phyloP scores from a whole-genome alignment of 2,888 invertebrate species.

The Ochropleura plecta region DNA sequence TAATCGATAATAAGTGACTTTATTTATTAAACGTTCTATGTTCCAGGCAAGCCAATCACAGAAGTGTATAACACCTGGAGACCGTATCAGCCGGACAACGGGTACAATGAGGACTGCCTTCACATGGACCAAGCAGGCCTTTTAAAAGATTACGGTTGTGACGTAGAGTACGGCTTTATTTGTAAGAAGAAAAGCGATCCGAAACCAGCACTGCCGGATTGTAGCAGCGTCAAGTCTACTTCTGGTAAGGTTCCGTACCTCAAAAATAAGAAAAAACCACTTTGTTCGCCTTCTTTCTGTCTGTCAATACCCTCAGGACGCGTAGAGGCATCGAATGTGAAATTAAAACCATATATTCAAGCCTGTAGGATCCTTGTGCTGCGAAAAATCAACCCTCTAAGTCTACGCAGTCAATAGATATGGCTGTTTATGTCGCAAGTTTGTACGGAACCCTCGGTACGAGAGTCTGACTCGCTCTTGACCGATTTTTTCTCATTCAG shows the following conservation, averaged over 20 bases:
- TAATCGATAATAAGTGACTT: no score
- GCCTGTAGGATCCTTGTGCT: no score
- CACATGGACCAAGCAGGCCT: constrained; percentile 43
- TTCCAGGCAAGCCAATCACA: constrained; percentile 73
- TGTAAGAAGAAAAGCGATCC: constrained; percentile 81
- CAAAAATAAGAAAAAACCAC: no score
- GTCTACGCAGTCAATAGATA: no score
- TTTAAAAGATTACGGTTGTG: constrained; percentile 75
- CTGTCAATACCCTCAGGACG: no score
- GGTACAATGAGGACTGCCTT: constrained; percentile 75
- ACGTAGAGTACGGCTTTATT: constrained; percentile 73
- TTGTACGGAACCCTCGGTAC: no score
- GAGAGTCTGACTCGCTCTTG: no score
- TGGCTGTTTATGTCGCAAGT: no score
- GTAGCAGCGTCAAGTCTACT: constrained; percentile 72
- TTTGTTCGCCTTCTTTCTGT: no score
- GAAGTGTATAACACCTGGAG: constrained; percentile 67
- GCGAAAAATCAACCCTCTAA: no score
- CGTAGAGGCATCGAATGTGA: no score
- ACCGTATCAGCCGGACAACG: constrained; percentile 78
- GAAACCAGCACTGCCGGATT: constrained; percentile 75
- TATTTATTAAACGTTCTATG: not conserved
- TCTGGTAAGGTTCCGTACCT: constrained; percentile 64
- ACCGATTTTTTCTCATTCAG: not conserved
- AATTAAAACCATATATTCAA: no score